phyloP scores from a whole-genome alignment of 2,797 vertebrate genomes.

The Brachymystax lenok region DNA sequence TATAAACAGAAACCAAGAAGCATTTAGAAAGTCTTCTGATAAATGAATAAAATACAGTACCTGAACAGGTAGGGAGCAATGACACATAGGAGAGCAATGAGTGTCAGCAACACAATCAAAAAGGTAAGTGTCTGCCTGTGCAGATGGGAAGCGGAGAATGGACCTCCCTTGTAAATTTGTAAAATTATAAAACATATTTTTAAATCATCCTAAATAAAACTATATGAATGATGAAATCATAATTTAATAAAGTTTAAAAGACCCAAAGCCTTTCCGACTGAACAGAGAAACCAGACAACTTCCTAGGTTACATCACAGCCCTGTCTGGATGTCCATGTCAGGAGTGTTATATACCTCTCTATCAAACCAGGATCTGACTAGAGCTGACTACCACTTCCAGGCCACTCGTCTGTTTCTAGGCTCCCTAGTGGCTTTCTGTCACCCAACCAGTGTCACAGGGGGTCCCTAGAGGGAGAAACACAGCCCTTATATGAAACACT shows the following conservation, averaged over 20 bases:
- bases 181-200: neutral
- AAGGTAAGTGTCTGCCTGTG: neutral
- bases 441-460: conserved; percentile 58
- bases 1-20: conserved; percentile 47
- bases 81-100: conserved; percentile 51
- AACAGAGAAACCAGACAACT: conserved; percentile 1
- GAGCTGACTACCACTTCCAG: conserved; percentile 36
- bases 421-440: conserved; percentile 48
- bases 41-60: conserved; percentile 38
- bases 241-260: conserved; percentile 26
- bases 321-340: conserved; percentile 14
- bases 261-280: neutral
- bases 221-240: neutral
- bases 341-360: conserved; percentile 27
- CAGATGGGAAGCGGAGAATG: neutral
- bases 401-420: conserved; percentile 14
- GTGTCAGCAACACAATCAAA: conserved; percentile 38
- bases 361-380: conserved; percentile 42
- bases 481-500: conserved; percentile 59
- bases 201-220: neutral
- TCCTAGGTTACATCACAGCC: neutral
- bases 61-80: conserved; percentile 60
- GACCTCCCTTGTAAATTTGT: no score
- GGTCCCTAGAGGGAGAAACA: conserved; percentile 65
- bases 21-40: neutral